Percentiles rank a stretch among this genome's conserved stretches.
These are phyloP conservation scores for Heliconius ethilla DNA, from an alignment of 2,888 invertebrate genomes.

Conservation along the genomic window DNA sequence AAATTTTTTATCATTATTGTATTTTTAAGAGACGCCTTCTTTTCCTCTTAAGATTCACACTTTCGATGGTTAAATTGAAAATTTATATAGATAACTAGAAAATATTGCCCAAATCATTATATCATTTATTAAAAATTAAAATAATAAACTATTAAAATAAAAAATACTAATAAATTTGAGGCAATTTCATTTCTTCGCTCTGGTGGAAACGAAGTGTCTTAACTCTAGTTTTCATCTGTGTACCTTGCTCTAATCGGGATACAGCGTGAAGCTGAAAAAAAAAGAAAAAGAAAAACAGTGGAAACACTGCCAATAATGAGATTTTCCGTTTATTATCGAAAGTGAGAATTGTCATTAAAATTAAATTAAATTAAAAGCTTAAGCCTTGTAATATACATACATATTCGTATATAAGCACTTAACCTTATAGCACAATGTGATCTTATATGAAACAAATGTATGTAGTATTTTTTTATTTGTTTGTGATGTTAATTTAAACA, in stretches of 20 bases:
- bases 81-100: background rate
- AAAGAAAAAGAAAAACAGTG: background rate
- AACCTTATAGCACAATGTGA: conserved; percentile 36
- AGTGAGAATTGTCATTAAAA: background rate
- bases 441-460: conserved; percentile 37
- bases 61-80: conserved; percentile 1
- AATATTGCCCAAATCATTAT: background rate
- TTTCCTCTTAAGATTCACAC: background rate
- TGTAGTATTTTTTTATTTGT: conserved; percentile 24
- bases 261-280: too few species aligned
- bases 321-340: background rate
- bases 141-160: background rate
- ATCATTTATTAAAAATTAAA: background rate
- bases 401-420: conserved; percentile 7
- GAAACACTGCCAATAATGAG: background rate
- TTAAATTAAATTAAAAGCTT: background rate
- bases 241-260: too few species aligned
- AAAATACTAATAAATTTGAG: too few species aligned
- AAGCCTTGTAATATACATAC: conserved; percentile 1
- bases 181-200: too few species aligned
- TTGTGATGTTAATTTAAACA: conserved; percentile 36
- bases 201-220: too few species aligned
- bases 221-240: too few species aligned
- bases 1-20: conserved; percentile 45
- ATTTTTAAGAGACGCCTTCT: conserved; percentile 14